Percentiles rank a stretch among this genome's conserved stretches.
phyloP scores from a whole-genome alignment of 2,113 vertebrate genomes.

The Eira barbara region DNA sequence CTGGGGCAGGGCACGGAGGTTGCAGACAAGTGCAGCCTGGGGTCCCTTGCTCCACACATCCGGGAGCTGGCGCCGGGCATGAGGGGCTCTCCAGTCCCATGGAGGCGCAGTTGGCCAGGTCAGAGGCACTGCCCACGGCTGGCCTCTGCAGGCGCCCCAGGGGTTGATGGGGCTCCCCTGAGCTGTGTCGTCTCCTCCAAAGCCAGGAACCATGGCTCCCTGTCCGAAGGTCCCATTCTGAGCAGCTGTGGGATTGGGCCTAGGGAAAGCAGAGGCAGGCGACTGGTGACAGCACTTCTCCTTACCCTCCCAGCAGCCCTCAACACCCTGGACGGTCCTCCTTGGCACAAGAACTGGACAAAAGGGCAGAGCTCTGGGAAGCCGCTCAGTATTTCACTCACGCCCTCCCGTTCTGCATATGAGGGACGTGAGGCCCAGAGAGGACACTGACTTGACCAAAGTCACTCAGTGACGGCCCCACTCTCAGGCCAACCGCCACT shows the following conservation, averaged over 20 bases:
- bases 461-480: neutral
- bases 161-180: neutral
- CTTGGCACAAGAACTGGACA: neutral
- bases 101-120: conserved; percentile 46
- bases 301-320: neutral
- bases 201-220: conserved; percentile 27
- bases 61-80: neutral
- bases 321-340: neutral
- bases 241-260: conserved; percentile 76
- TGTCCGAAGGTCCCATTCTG: conserved; percentile 82
- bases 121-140: conserved; percentile 71
- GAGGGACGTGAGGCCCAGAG: neutral
- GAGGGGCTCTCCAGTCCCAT: accelerated
- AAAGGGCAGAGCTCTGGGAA: neutral
- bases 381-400: neutral
- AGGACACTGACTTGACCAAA: neutral
- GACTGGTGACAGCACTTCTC: neutral
- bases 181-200: neutral
- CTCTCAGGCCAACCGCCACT: neutral
- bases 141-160: conserved; percentile 73
- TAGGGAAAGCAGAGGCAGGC: neutral
- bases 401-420: neutral
- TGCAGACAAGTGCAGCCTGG: neutral
- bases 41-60: neutral
- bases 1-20: neutral